These are phyloP conservation scores for Bradysia coprophila DNA, from an alignment of 1,140 invertebrate genomes.

Conservation along the genomic window DNA sequence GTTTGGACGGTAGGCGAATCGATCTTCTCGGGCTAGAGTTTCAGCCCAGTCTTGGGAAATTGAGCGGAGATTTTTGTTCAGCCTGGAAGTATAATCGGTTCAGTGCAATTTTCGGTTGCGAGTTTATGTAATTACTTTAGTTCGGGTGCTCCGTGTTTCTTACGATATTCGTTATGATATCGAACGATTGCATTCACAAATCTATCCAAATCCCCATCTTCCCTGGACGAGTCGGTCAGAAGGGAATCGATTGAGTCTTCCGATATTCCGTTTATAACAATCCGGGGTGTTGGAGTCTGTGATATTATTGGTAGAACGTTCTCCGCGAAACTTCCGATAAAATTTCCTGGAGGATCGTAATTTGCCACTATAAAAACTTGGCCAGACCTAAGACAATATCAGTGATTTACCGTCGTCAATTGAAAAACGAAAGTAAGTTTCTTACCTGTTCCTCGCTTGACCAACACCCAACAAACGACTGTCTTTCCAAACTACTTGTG, in stretches of 20 bases:
- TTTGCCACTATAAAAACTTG: constrained; percentile 68
- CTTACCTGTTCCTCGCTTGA: constrained; percentile 40
- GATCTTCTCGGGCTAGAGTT: constrained; percentile 46
- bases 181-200: constrained; percentile 27
- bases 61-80: constrained; percentile 27
- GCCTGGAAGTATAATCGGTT: constrained; percentile 16
- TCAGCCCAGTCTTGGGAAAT: constrained; percentile 57
- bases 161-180: constrained; percentile 60
- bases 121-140: constrained; percentile 29
- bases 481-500: constrained; percentile 64
- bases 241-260: constrained; percentile 8
- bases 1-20: constrained; percentile 38
- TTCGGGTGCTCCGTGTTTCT: constrained; percentile 45
- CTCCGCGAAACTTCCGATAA: constrained; percentile 51
- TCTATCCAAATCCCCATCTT: background rate
- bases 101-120: no score
- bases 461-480: constrained; percentile 61
- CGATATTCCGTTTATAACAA: constrained; percentile 4
- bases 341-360: constrained; percentile 74
- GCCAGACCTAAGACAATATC: no score
- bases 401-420: no score
- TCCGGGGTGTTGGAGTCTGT: no score
- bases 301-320: constrained; percentile 49
- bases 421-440: no score
- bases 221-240: background rate